A percentile compares a stretch with the other conserved stretches of the same genome.
Conservation (phyloP, 1,140 invertebrate species). For the Anthonomus grandis region DNA sequence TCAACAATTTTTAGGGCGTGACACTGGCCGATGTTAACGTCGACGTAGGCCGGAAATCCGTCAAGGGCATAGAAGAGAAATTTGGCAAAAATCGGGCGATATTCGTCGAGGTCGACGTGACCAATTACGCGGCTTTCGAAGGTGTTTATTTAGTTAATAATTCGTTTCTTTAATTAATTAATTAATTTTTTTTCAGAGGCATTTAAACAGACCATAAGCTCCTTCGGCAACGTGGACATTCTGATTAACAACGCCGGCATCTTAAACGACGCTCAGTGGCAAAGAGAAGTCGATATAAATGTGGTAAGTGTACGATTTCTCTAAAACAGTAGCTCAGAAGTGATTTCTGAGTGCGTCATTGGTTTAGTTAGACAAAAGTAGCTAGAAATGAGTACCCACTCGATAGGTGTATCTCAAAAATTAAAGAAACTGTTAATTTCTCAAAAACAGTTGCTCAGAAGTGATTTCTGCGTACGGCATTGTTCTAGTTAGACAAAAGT, state of each 20-base stretch:
- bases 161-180: not conserved
- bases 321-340: too few relatives aligned
- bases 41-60: constrained; percentile 11
- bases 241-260: constrained; percentile 55
- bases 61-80: constrained; percentile 17
- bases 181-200: constrained; percentile 21
- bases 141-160: constrained; percentile 49
- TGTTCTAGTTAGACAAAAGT: too few relatives aligned
- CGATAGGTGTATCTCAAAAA: constrained; percentile 1
- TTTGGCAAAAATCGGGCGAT: constrained; percentile 57
- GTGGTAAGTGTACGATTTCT: constrained; percentile 53
- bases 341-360: too few relatives aligned
- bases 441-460: too few relatives aligned
- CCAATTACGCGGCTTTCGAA: constrained; percentile 65
- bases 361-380: too few relatives aligned
- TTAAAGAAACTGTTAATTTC: too few relatives aligned
- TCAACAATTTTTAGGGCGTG: constrained; percentile 22
- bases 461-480: too few relatives aligned
- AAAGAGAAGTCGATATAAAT: constrained; percentile 51
- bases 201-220: constrained; percentile 21
- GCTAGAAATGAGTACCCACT: too few relatives aligned
- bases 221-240: constrained; percentile 51
- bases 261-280: constrained; percentile 51
- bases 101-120: constrained; percentile 65
- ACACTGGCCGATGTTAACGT: constrained; percentile 26